Base-by-base conservation (phyloP, 92 coral and sea anemone genomes). In the Parazoanthus swiftii region DNA sequence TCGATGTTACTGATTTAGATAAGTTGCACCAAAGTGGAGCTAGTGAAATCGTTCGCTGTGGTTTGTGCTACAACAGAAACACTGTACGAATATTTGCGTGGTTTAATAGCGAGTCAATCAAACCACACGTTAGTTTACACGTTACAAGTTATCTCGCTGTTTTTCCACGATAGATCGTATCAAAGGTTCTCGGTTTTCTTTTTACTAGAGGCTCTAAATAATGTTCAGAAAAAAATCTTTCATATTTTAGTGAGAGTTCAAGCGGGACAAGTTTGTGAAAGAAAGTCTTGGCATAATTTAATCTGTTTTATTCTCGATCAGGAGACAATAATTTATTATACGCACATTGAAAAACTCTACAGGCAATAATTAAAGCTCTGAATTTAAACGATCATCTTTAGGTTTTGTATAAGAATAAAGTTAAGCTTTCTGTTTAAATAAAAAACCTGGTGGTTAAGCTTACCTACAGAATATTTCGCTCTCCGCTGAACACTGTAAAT, bases 391-490 rank as follows among this genome's bases (percentile, higher is more conserved):
- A 63, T 63, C 20, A 20, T 23, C 70, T 18, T 5, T 26, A 63
- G 21, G 26, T 63, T 18, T 63, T 26, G n/a, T 63, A 63, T 63
- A 21, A 63, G 15, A 63, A 63, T 18, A 54, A 11, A 54, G 4
- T 20, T 7, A 15, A 63, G 70, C 25, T 48, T 7, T 23, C 67
- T 79, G 82, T 26, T 50, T 13, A 50, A 25, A 44, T 4, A 79
- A 50, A 37, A 29, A 29, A 29, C 33, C 65, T 79, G 48, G 29
- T 25, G 33, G 18, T 39, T 21, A 77, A 23, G 44, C 81, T 44
- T 48, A 79, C 82, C 38, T 79, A 79, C 66, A 79, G 26, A 79
- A 46, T n/a, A 79, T 0, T 48, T 79, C 58, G 8, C 82, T 25
- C 9, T 79, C 43, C 23, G 20, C 59, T 3, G 43, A 11, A 58